Base-by-base conservation (phyloP, 2,888 invertebrate species). In the Andricus curvator region DNA sequence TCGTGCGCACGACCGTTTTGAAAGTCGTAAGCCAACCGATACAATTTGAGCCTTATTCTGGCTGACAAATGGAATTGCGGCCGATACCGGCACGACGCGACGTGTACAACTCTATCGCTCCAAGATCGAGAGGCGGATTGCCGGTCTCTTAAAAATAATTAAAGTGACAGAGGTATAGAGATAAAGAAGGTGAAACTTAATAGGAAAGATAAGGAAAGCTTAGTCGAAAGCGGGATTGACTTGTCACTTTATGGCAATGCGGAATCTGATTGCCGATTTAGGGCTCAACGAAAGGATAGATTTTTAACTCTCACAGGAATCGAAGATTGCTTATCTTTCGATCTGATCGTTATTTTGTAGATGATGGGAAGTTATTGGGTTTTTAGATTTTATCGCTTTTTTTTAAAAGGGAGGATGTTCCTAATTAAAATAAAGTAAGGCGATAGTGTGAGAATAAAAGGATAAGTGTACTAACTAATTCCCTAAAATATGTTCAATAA, bases 71-170 rank as follows among this genome's bases (percentile, higher is more conserved):
- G 74, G 56, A 74, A 56, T 74, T 74, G 74, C 56, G 6, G 37
- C 56, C n/a, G 56, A 74, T 74, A 74, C n/a, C 56, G 11, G 51
- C 51, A 56, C 51, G 74, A 74, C 56, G n/a, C 51, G 74, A 74
- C 56, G n/a, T 74, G 74, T 74, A 56, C 74, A 74, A 74, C 56
- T 74, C 56, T 74, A 74, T 74, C 74, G 56, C 33, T 56, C 17
- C 51, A 74, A 74, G 74, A 74, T 56, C 74, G 74, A 74, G n/a
- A 74, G 56, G 33, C n/a, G 74, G 56, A 74, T 74, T 56, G 56
- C 51, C n/a, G 74, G 51, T 74, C 74, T 74, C 74, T 74, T 74
- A 56, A 74, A 74, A 74, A 74, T 74, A 74, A 74, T 74, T 74
- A 74, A 56, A 74, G n/a, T 56, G 74, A 74, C 74, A 74, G 74